phyloP scores from a whole-genome alignment of 2,888 invertebrate species.

The Rhopalosiphum nymphaeae region DNA sequence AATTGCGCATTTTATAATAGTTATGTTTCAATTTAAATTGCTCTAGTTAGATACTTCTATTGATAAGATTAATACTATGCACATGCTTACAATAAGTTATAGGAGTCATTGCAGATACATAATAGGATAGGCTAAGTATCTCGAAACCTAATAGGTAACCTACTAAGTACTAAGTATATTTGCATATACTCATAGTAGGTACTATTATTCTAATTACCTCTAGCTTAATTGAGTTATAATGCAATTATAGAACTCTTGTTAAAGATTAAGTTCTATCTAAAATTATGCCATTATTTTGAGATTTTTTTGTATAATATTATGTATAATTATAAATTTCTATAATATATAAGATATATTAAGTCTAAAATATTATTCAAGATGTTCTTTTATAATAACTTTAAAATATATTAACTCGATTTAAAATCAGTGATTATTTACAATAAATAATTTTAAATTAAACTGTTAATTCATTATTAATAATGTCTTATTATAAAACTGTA shows the following conservation, averaged over 20 bases:
- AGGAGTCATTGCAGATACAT: background rate
- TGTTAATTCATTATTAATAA: background rate
- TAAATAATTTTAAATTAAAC: background rate
- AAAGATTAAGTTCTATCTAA: background rate
- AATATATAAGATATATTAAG: background rate
- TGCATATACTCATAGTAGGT: background rate
- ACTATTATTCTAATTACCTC: background rate
- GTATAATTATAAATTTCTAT: too few relatives aligned
- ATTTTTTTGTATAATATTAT: background rate
- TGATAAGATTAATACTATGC: background rate
- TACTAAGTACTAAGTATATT: background rate
- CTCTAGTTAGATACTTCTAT: background rate
- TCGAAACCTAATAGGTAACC: background rate
- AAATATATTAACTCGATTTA: background rate
- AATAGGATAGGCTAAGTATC: background rate
- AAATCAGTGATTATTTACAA: background rate
- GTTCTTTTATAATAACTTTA: background rate
- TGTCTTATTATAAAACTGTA: background rate
- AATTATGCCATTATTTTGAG: background rate
- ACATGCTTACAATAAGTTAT: background rate
- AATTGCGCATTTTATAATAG: background rate
- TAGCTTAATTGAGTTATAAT: background rate
- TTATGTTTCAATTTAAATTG: background rate
- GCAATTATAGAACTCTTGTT: background rate
- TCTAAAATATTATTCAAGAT: background rate